Conservation (phyloP, 1,140 invertebrate genomes). For the Bombus affinis region DNA sequence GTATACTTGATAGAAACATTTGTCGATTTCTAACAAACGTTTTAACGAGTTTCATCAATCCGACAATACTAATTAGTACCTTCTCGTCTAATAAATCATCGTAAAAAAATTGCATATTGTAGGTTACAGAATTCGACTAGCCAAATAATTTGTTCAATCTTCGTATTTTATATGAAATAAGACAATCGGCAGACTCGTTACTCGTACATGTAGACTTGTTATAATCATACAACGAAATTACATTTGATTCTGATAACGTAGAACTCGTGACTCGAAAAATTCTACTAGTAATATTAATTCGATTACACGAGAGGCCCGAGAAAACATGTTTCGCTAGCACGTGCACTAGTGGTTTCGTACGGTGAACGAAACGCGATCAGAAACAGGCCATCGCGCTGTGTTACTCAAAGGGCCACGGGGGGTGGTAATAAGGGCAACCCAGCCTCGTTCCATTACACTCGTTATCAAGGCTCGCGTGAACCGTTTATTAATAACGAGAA, state of each 20-base stretch:
- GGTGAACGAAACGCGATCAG: slow-evolving; percentile 11
- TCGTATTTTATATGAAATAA: background rate
- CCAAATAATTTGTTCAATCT: background rate
- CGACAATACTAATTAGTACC: background rate
- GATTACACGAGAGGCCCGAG: background rate
- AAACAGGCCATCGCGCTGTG: background rate
- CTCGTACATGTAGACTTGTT: background rate
- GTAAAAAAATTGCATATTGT: too few relatives aligned
- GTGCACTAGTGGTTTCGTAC: slow-evolving; percentile 1
- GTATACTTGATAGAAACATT: background rate
- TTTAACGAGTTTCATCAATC: background rate
- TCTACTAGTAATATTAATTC: background rate
- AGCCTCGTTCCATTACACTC: slow-evolving; percentile 52
- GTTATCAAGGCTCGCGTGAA: slow-evolving; percentile 60
- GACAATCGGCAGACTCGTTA: background rate
- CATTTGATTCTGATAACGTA: background rate
- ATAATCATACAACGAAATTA: background rate
- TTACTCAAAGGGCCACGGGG: slow-evolving; percentile 43
- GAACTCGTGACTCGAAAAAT: background rate
- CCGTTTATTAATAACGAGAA: slow-evolving; percentile 64
- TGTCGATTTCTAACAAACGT: background rate
- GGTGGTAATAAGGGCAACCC: slow-evolving; percentile 59
- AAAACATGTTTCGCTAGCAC: background rate
- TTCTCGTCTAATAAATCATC: background rate
- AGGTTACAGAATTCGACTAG: too few relatives aligned